These are phyloP conservation scores for Unio delphinus DNA, from an alignment of 2,888 invertebrate species.

Conservation along the genomic window DNA sequence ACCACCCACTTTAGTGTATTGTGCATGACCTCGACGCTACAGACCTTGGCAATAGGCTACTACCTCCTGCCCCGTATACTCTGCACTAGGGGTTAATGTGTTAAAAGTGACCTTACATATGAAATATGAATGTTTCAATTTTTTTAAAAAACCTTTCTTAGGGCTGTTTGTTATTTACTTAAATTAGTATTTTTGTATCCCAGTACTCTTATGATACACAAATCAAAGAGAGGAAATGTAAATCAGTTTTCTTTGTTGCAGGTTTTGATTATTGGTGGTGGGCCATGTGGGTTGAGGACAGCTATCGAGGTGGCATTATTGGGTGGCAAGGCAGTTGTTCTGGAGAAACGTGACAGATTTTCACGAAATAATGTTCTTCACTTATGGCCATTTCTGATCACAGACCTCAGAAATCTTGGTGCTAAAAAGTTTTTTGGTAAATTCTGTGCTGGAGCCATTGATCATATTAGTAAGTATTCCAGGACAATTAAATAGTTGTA, in stretches of 20 bases:
- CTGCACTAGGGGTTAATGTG: no score
- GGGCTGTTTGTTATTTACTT: no score
- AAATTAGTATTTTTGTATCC: neutral
- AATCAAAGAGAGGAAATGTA: no score
- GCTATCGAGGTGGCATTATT: constrained; percentile 97
- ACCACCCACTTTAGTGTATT: no score
- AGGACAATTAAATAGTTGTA: no score
- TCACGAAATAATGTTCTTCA: constrained; percentile 92
- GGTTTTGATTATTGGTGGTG: constrained; percentile 93
- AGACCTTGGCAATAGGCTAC: no score
- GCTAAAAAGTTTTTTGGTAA: constrained; percentile 99
- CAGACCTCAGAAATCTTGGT: constrained; percentile 91
- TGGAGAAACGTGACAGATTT: constrained; percentile 89
- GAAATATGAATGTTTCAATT: no score
- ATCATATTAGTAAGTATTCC: constrained; percentile 87
- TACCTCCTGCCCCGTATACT: no score
- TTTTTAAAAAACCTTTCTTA: no score
- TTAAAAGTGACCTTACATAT: no score
- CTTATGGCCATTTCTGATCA: constrained; percentile 98
- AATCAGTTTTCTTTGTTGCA: constrained; percentile 51
- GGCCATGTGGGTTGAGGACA: constrained; percentile 93
- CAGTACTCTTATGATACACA: no score
- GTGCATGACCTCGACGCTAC: no score
- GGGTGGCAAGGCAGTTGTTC: constrained; percentile 92
- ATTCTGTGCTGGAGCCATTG: constrained; percentile 98